Percentiles rank a stretch among this genome's conserved stretches.
Conservation (phyloP, 2,113 vertebrate genomes). For the Shinisaurus crocodilurus region DNA sequence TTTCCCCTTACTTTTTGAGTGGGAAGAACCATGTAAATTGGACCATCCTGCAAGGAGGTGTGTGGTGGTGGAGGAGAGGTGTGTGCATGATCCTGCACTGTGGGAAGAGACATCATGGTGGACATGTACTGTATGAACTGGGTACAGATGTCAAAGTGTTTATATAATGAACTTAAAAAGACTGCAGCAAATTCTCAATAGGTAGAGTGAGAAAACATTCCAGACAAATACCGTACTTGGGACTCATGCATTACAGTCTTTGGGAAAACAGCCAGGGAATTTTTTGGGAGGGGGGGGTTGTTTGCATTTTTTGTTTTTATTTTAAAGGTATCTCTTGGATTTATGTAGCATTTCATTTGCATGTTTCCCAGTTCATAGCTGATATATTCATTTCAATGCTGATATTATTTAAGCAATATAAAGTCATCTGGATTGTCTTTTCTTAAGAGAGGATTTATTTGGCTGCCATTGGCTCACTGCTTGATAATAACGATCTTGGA, state of each 20-base stretch:
- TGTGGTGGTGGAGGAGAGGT: neutral
- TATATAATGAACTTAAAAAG: slow-evolving; percentile 3
- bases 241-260: neutral
- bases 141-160: neutral
- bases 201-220: neutral
- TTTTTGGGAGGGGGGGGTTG: slow-evolving; percentile 18
- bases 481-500: slow-evolving; percentile 84
- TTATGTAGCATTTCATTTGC: slow-evolving; percentile 65
- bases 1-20: neutral
- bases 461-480: slow-evolving; percentile 65
- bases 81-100: neutral
- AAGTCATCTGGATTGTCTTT: slow-evolving; percentile 35
- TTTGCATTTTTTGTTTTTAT: slow-evolving; percentile 21
- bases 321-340: slow-evolving; percentile 63
- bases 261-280: slow-evolving; percentile 43
- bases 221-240: slow-evolving; percentile 31
- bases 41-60: neutral
- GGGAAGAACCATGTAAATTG: neutral
- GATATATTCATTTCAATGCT: slow-evolving; percentile 48
- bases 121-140: neutral
- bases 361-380: slow-evolving; percentile 55
- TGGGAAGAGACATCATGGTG: neutral
- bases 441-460: slow-evolving; percentile 54
- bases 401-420: slow-evolving; percentile 50
- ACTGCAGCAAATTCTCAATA: neutral